These are phyloP conservation scores for Calameuta filiformis DNA, from an alignment of 2,888 invertebrate genomes.

Conservation along the genomic window DNA sequence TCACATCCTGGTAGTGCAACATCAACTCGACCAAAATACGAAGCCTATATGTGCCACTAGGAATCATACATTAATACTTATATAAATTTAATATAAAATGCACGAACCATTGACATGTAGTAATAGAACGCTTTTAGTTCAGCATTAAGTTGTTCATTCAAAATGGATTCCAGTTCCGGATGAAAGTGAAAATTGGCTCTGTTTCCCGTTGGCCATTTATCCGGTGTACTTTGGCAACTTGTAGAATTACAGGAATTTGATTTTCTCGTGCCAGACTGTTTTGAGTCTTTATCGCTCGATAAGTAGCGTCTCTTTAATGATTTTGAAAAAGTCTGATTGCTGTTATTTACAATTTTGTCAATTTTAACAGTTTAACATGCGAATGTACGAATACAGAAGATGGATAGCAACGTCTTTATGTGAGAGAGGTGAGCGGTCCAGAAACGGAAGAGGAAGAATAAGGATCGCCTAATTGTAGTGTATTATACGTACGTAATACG, in stretches of 20 bases:
- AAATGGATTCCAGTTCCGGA: constrained; percentile 66
- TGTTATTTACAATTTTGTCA: neutral
- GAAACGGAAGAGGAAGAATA: neutral
- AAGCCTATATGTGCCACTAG: constrained; percentile 35
- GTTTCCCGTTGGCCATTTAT: constrained; percentile 47
- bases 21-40: constrained; percentile 66
- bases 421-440: neutral
- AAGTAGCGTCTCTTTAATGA: neutral
- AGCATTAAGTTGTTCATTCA: constrained; percentile 70
- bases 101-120: constrained; percentile 72
- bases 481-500: neutral
- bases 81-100: neutral
- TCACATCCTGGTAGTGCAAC: constrained; percentile 64
- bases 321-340: neutral
- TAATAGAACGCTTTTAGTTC: constrained; percentile 73
- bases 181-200: constrained; percentile 54
- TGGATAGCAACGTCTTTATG: neutral
- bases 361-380: neutral
- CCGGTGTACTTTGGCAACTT: constrained; percentile 26
- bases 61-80: neutral
- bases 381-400: neutral
- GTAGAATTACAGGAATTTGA: constrained; percentile 12
- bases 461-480: neutral
- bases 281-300: neutral
- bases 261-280: neutral